phyloP scores from a whole-genome alignment of 2,888 invertebrate genomes.

The Criorhina ranunculi region DNA sequence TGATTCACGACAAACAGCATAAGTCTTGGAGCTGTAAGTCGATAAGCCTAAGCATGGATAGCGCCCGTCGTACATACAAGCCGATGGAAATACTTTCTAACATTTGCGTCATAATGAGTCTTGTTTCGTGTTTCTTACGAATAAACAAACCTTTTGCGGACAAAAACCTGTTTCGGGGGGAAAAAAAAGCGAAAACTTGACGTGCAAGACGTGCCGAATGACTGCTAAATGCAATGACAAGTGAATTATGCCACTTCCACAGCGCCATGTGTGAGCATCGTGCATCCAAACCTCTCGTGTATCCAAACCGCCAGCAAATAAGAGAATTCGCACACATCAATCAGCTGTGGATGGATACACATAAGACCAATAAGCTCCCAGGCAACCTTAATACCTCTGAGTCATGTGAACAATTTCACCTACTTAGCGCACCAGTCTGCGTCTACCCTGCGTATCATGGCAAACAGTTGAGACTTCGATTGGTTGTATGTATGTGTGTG shows the following conservation, averaged over 20 bases:
- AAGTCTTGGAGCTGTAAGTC: too few relatives aligned
- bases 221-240: constrained; percentile 6
- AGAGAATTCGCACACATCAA: too few relatives aligned
- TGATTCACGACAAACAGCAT: too few relatives aligned
- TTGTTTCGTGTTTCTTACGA: constrained; percentile 9
- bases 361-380: constrained; percentile 8
- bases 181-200: constrained; percentile 8
- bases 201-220: not conserved
- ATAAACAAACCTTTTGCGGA: constrained; percentile 1
- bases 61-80: too few relatives aligned
- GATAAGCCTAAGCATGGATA: too few relatives aligned
- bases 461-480: not conserved
- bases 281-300: constrained; percentile 1
- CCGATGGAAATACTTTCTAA: too few relatives aligned
- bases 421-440: constrained; percentile 1
- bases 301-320: not conserved
- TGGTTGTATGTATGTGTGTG: not conserved
- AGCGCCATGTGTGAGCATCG: not conserved
- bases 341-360: not conserved
- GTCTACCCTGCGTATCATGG: not conserved
- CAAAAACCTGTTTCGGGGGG: constrained; percentile 1
- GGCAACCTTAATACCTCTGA: constrained; percentile 31
- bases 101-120: too few relatives aligned
- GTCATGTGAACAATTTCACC: constrained; percentile 35
- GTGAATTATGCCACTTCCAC: constrained; percentile 16